Conservation (phyloP, 2,113 vertebrate genomes). For the Chloroceryle aenea region DNA sequence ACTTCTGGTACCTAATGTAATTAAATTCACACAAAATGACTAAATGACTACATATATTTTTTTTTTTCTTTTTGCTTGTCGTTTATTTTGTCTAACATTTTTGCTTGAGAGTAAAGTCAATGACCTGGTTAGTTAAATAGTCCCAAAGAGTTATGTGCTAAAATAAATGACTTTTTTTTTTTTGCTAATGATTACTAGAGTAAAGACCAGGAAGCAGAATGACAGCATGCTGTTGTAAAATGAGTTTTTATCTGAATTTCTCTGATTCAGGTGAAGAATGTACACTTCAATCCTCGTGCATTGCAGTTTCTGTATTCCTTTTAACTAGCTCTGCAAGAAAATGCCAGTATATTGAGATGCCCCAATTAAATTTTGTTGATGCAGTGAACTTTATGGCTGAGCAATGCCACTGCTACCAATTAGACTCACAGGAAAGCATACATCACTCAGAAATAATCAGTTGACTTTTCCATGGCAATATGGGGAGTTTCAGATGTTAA, state of each 20-base stretch:
- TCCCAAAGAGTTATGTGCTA: conserved; percentile 24
- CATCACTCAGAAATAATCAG: conserved; percentile 55
- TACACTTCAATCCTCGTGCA: not conserved
- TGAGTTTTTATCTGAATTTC: conserved; percentile 41
- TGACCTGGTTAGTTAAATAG: conserved; percentile 25
- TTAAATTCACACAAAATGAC: conserved; percentile 6
- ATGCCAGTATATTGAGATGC: conserved; percentile 39
- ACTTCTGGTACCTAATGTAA: conserved; percentile 40
- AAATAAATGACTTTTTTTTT: not conserved
- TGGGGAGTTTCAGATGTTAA: not conserved
- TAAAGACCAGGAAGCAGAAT: conserved; percentile 23
- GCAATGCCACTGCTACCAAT: conserved; percentile 23
- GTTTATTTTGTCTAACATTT: conserved; percentile 7
- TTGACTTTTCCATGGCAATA: not conserved
- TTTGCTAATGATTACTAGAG: not conserved
- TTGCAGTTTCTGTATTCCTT: conserved; percentile 13
- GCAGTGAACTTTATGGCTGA: conserved; percentile 28
- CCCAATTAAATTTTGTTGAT: conserved; percentile 73
- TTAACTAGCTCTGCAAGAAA: conserved; percentile 26
- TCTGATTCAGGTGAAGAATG: conserved; percentile 51
- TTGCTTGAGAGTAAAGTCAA: not conserved
- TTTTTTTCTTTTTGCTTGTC: not conserved
- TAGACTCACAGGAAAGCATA: conserved; percentile 16
- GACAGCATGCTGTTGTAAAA: conserved; percentile 21
- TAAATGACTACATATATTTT: too few species aligned